Conservation (phyloP, 2,113 vertebrate genomes). For the Mus spicilegus region DNA sequence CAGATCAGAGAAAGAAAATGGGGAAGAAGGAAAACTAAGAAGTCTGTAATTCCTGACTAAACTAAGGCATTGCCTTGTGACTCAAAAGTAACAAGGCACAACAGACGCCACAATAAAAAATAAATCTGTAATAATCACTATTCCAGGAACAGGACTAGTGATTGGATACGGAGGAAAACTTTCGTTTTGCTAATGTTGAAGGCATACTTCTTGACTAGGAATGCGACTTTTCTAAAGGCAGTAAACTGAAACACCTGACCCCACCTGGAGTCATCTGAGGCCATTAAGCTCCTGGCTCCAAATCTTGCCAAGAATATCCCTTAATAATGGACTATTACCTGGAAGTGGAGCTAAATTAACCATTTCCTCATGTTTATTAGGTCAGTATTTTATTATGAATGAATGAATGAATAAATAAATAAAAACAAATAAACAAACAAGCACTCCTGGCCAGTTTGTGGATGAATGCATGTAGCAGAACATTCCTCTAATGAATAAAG, state of each 20-base stretch:
- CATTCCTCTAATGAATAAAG: no score
- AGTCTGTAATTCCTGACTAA: not conserved
- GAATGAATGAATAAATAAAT: not conserved
- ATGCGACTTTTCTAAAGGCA: not conserved
- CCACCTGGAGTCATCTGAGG: not conserved
- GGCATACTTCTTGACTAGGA: not conserved
- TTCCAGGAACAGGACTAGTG: not conserved
- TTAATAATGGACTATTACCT: not conserved
- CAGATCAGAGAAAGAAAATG: not conserved
- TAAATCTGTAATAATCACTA: not conserved
- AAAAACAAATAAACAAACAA: not conserved
- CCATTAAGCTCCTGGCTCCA: not conserved
- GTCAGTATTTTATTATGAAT: not conserved
- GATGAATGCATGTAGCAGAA: not conserved
- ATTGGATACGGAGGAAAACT: not conserved
- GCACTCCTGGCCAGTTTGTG: fast-evolving
- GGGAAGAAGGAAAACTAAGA: not conserved
- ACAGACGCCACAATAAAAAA: not conserved
- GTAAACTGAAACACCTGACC: not conserved
- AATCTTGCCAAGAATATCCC: not conserved
- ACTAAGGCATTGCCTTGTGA: not conserved
- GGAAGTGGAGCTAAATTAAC: not conserved
- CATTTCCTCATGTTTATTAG: not conserved
- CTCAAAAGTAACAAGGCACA: not conserved
- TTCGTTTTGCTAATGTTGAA: not conserved